Evolutionary conservation across 2,113 vertebrate species (phyloP).

Genomic region (Phrynocephalus versicolor): DNA sequence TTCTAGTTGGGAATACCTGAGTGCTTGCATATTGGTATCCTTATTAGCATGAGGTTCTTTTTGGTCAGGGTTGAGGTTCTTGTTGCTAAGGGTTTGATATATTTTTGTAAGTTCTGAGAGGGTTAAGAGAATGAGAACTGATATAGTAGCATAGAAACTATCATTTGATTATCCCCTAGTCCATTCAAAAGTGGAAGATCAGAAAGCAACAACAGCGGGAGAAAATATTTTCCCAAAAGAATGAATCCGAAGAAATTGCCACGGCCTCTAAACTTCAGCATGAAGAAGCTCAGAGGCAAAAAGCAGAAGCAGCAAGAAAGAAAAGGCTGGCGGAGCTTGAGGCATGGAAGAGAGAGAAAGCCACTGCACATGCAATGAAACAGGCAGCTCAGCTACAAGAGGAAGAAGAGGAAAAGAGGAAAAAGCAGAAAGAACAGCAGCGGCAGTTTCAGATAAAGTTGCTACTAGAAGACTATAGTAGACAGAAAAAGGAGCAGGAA

Average conservation of each 20-base stretch:
- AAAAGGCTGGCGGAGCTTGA: slow-evolving; percentile 70
- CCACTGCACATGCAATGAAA: slow-evolving; percentile 71
- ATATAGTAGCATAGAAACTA: not conserved
- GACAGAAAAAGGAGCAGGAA: slow-evolving; percentile 79
- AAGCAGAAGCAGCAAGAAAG: slow-evolving; percentile 75
- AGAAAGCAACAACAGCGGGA: slow-evolving; percentile 76
- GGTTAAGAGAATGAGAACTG: too few species aligned
- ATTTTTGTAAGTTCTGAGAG: too few species aligned
- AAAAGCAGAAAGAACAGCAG: slow-evolving; percentile 73
- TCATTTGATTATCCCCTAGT: slow-evolving; percentile 67
- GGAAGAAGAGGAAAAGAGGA: slow-evolving; percentile 74
- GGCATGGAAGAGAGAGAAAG: slow-evolving; percentile 82
- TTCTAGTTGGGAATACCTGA: too few species aligned
- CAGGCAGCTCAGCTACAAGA: slow-evolving; percentile 71
- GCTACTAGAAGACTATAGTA: slow-evolving; percentile 73
- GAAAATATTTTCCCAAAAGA: slow-evolving; percentile 72
- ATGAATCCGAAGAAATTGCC: slow-evolving; percentile 65
- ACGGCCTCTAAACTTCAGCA: slow-evolving; percentile 47
- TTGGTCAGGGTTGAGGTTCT: too few species aligned
- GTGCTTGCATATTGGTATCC: too few species aligned
- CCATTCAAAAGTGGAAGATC: slow-evolving; percentile 87
- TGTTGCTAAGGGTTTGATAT: too few species aligned
- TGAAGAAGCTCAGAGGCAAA: slow-evolving; percentile 71
- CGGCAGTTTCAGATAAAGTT: slow-evolving; percentile 78
- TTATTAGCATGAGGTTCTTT: too few species aligned